Conservation (phyloP, 2,113 vertebrate genomes). For the Mormoops blainvillei region DNA sequence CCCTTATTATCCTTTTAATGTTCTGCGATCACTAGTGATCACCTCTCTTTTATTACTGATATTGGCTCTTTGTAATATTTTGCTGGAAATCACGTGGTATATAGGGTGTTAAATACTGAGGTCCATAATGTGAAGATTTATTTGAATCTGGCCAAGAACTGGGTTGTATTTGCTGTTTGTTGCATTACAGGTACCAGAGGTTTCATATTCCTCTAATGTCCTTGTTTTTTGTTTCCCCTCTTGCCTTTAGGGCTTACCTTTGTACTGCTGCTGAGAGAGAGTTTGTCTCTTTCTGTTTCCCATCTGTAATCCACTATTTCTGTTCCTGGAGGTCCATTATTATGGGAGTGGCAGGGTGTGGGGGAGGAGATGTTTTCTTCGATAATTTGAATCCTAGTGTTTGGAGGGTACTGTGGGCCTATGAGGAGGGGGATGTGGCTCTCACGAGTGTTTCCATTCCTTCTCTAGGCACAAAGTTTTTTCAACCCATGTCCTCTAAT, state of each 20-base stretch:
- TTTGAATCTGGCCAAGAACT: neutral
- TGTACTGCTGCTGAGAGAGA: neutral
- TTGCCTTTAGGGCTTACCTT: neutral
- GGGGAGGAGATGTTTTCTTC: neutral
- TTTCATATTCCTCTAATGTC: neutral
- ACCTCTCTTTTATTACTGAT: neutral
- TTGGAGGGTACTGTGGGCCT: neutral
- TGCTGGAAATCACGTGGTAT: neutral
- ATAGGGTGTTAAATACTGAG: neutral
- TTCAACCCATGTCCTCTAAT: neutral
- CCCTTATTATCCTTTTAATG: neutral
- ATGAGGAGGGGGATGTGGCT: neutral
- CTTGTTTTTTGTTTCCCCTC: neutral
- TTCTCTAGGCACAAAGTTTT: neutral
- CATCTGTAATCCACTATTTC: neutral
- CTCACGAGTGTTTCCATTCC: neutral
- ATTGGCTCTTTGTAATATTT: neutral
- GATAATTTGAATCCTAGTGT: neutral
- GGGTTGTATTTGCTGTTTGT: neutral
- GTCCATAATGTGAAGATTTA: neutral
- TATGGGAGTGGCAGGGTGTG: neutral
- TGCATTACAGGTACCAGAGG: neutral
- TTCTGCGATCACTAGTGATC: neutral
- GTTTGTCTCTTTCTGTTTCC: neutral
- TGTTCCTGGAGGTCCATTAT: neutral